Percentiles rank a stretch among this genome's conserved stretches.
Conservation (phyloP, 1,140 invertebrate species). For the Heliconius congener region DNA sequence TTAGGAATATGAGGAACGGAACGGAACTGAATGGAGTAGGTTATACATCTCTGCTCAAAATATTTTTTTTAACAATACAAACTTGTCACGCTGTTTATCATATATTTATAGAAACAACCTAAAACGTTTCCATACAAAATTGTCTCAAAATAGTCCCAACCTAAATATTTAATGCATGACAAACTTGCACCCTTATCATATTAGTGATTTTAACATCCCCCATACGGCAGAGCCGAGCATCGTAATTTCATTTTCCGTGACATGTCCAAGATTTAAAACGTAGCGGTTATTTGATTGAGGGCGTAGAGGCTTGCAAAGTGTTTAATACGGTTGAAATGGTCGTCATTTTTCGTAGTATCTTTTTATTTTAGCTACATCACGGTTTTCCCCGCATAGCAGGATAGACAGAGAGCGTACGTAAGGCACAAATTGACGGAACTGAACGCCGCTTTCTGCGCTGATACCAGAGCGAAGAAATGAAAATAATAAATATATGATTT, state of each 20-base stretch:
- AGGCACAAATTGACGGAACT: no score
- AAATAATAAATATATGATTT: no score
- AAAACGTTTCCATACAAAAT: background rate
- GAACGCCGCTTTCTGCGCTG: no score
- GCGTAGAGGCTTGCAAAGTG: conserved; percentile 9
- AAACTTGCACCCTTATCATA: conserved; percentile 22
- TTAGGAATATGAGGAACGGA: no score
- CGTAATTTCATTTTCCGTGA: conserved; percentile 50
- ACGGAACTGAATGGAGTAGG: no score
- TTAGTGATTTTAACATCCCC: conserved; percentile 53
- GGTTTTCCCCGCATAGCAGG: background rate
- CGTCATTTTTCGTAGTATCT: no score
- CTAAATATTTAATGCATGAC: conserved; percentile 1
- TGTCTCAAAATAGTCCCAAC: background rate
- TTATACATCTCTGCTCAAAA: no score
- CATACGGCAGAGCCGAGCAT: conserved; percentile 30
- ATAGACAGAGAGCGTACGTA: background rate
- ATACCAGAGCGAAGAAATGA: no score
- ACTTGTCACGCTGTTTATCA: no score
- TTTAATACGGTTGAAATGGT: background rate
- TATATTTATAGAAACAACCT: no score
- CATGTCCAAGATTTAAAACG: conserved; percentile 49
- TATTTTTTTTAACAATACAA: no score
- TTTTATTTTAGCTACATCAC: background rate
- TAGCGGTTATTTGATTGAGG: conserved; percentile 40